Conservation (phyloP, 2,113 vertebrate genomes). For the Hippoglossus stenolepis region DNA sequence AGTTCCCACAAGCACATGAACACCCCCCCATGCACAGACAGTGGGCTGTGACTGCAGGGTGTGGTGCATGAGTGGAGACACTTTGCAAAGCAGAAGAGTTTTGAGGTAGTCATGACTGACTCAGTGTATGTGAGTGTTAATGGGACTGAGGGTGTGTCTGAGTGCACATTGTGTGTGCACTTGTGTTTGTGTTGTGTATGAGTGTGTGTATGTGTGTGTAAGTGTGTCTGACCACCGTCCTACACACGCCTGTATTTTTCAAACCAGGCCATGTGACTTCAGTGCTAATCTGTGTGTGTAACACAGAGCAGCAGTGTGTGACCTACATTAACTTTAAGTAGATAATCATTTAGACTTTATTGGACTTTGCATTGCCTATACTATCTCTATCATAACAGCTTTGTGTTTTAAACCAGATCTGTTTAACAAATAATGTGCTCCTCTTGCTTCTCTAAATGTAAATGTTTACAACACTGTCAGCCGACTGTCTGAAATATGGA, state of each 20-base stretch:
- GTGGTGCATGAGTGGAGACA: constrained; percentile 47
- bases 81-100: constrained; percentile 34
- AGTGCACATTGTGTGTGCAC: constrained; percentile 16
- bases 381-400: not conserved
- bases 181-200: constrained; percentile 11
- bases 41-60: constrained; percentile 47
- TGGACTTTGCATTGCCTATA: not conserved
- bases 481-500: constrained; percentile 9
- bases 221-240: not conserved
- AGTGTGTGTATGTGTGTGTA: not conserved
- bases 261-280: constrained; percentile 4
- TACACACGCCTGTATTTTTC: not conserved
- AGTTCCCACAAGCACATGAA: constrained; percentile 36
- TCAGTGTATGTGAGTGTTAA: constrained; percentile 33
- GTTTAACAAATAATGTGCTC: not conserved
- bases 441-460: not conserved
- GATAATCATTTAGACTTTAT: not conserved
- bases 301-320: constrained; percentile 1
- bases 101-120: constrained; percentile 52
- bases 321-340: not conserved
- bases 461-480: constrained; percentile 1
- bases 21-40: constrained; percentile 17
- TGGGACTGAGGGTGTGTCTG: constrained; percentile 22
- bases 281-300: not conserved
- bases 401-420: not conserved